Evolutionary conservation across 2,888 invertebrate genomes (phyloP).

Genomic region (Leucophenga montana): DNA sequence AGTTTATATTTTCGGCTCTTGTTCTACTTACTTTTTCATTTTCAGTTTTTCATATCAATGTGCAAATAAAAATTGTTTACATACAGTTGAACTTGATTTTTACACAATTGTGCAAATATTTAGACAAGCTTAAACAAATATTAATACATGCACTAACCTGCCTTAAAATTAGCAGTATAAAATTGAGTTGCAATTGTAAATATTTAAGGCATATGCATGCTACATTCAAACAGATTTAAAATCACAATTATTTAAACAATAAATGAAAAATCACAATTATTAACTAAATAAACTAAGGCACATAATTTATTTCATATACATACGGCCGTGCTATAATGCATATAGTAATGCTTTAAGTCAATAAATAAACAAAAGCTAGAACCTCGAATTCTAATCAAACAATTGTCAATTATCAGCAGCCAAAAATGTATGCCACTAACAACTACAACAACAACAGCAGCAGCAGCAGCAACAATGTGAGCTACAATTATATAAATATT

Average conservation of each 20-base stretch:
- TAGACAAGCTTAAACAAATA: not conserved
- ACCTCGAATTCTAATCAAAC: conserved; percentile 55
- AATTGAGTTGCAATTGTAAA: no score
- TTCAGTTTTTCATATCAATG: not conserved
- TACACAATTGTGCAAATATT: not conserved
- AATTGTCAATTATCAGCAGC: conserved; percentile 60
- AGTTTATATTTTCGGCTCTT: conserved; percentile 1
- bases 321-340: no score
- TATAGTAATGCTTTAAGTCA: no score
- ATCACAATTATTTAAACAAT: not conserved
- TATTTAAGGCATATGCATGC: no score
- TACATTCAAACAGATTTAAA: no score
- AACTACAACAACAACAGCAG: not conserved
- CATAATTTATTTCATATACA: no score
- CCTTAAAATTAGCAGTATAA: conserved; percentile 5
- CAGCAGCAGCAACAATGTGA: conserved; percentile 33
- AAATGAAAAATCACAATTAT: no score
- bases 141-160: not conserved
- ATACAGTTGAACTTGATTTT: not conserved
- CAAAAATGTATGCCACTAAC: not conserved
- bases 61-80: not conserved
- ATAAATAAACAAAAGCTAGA: conserved; percentile 26
- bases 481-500: conserved; percentile 7
- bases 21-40: no score
- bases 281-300: no score